Percentiles rank a stretch among this genome's conserved stretches.
Evolutionary conservation across 2,888 invertebrate species (phyloP).

Genomic region (Helobdella robusta): DNA sequence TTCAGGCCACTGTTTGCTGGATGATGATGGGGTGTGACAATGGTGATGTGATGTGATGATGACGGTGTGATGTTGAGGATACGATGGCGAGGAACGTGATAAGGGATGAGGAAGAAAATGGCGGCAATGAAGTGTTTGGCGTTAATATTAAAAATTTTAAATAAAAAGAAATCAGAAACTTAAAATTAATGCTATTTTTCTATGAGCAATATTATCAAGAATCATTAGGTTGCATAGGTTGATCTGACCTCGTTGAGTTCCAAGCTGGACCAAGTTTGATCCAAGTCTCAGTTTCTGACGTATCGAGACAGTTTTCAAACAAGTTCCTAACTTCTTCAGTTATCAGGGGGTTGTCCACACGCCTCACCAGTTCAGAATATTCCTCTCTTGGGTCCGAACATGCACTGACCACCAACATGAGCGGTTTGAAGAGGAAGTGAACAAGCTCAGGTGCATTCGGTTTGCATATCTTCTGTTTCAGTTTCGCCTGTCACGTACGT

Average conservation of each 20-base stretch:
- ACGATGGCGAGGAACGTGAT: no score
- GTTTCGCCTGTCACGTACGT: slow-evolving; percentile 67
- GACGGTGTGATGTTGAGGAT: no score
- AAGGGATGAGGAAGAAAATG: no score
- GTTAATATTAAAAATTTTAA: background rate
- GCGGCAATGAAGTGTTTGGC: background rate
- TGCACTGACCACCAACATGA: slow-evolving; percentile 93
- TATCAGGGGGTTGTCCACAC: slow-evolving; percentile 72
- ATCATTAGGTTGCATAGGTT: background rate
- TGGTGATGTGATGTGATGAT: no score
- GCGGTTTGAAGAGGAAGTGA: slow-evolving; percentile 93
- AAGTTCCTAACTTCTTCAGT: slow-evolving; percentile 60
- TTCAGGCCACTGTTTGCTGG: slow-evolving; percentile 15
- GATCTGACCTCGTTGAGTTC: slow-evolving; percentile 4
- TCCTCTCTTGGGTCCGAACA: slow-evolving; percentile 65
- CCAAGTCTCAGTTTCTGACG: slow-evolving; percentile 16
- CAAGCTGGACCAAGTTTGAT: slow-evolving; percentile 12
- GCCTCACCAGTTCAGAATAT: slow-evolving; percentile 59
- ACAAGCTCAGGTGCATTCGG: slow-evolving; percentile 97
- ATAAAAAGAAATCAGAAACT: background rate
- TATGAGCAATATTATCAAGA: background rate
- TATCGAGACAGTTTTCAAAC: slow-evolving; percentile 24
- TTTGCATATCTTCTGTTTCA: slow-evolving; percentile 94
- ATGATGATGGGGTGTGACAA: no score
- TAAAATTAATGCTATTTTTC: background rate